A percentile compares a stretch with the other conserved stretches of the same genome.
phyloP scores from a whole-genome alignment of 2,888 invertebrate genomes.

The Enchytraeus crypticus region DNA sequence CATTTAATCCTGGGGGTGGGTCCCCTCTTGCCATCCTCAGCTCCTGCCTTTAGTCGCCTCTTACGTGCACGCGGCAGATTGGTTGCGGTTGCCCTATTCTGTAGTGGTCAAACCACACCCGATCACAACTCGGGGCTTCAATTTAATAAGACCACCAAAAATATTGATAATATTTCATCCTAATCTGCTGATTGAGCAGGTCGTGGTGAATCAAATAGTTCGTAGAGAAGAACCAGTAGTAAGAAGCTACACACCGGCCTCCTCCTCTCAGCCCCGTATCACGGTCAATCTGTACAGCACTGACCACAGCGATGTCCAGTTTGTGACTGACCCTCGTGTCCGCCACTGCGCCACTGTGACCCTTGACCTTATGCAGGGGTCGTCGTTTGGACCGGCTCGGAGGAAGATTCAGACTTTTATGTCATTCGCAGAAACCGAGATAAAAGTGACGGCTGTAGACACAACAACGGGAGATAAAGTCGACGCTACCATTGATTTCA shows the following conservation, averaged over 20 bases:
- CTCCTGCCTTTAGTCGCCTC: too few relatives aligned
- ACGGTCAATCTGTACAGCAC: conserved; percentile 54
- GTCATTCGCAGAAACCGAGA: conserved; percentile 12
- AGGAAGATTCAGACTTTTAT: background rate
- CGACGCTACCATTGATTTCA: conserved; percentile 12
- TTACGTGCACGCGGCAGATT: too few relatives aligned
- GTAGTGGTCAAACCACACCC: too few relatives aligned
- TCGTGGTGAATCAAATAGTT: conserved; percentile 8
- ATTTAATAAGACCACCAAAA: too few relatives aligned
- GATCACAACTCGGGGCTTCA: too few relatives aligned
- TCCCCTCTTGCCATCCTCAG: too few relatives aligned
- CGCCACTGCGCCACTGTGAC: conserved; percentile 52
- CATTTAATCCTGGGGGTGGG: too few relatives aligned
- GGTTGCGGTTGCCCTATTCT: too few relatives aligned
- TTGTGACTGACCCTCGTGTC: conserved; percentile 54
- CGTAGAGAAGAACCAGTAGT: conserved; percentile 7
- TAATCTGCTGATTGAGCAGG: too few relatives aligned
- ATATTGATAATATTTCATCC: too few relatives aligned
- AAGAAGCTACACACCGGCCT: conserved; percentile 46
- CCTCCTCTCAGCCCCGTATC: conserved; percentile 50
- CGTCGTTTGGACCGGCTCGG: background rate
- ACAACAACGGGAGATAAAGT: conserved; percentile 6
- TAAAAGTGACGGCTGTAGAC: conserved; percentile 11
- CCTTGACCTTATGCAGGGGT: conserved; percentile 43
- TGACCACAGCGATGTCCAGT: conserved; percentile 48